Percentiles rank a stretch among this genome's conserved stretches.
These are phyloP conservation scores for Actias luna DNA, from an alignment of 2,888 invertebrate species.

Conservation along the genomic window DNA sequence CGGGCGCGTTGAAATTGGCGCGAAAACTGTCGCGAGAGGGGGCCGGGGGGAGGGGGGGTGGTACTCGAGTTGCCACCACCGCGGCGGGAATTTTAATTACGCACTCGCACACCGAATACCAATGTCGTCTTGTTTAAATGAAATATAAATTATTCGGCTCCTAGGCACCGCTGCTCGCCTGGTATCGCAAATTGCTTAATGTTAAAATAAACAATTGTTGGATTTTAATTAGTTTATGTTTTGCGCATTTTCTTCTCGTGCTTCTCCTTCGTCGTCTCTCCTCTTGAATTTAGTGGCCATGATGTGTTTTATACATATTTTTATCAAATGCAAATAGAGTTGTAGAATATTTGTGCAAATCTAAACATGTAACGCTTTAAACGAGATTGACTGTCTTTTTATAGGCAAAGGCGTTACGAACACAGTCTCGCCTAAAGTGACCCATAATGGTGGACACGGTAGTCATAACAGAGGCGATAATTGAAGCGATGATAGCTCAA, in stretches of 20 bases:
- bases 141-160: conserved; percentile 81
- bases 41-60: conserved; percentile 30
- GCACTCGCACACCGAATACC: conserved; percentile 81
- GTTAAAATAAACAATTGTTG: conserved; percentile 72
- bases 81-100: conserved; percentile 81
- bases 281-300: too few species aligned
- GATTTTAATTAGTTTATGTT: conserved; percentile 68
- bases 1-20: conserved; percentile 82
- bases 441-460: too few species aligned
- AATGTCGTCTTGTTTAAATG: conserved; percentile 82
- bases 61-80: conserved; percentile 51
- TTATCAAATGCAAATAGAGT: too few species aligned
- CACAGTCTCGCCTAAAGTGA: too few species aligned
- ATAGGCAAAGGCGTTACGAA: too few species aligned
- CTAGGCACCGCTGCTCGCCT: conserved; percentile 72
- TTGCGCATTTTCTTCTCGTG: conserved; percentile 35
- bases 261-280: too few species aligned
- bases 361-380: too few species aligned
- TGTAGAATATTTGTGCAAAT: too few species aligned
- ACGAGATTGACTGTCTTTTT: too few species aligned
- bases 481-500: too few species aligned
- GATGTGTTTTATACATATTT: too few species aligned
- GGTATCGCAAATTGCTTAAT: conserved; percentile 70
- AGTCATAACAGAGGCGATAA: too few species aligned
- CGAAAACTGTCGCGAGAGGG: conserved; percentile 78